Evolutionary conservation across 2,888 invertebrate species (phyloP).

Genomic region (Tipula helvola): DNA sequence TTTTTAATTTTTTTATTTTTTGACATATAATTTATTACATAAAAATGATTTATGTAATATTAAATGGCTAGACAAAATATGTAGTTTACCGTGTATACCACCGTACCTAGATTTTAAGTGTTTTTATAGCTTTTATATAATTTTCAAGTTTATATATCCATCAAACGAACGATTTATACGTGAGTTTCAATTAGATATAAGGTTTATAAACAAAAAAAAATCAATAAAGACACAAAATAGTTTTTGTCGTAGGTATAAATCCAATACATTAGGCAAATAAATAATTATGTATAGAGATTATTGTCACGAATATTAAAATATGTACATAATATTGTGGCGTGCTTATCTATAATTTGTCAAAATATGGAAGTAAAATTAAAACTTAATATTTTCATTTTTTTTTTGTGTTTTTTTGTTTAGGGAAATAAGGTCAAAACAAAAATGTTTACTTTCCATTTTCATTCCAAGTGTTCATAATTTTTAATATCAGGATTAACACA

Average conservation of each 20-base stretch:
- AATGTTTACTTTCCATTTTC: not conserved
- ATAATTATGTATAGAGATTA: not conserved
- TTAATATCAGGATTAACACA: not conserved
- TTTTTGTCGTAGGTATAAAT: not conserved
- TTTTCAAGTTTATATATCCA: not conserved
- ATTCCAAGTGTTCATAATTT: not conserved
- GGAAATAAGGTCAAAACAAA: not conserved
- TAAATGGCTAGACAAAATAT: not conserved
- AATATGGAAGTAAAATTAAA: not conserved
- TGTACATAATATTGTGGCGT: not conserved
- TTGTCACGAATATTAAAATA: not conserved
- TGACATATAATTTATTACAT: not conserved
- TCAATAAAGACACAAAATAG: not conserved
- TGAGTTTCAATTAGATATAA: not conserved
- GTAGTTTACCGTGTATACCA: not conserved
- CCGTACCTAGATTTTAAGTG: not conserved
- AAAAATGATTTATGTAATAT: slow-evolving; percentile 4
- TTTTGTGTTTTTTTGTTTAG: too few relatives aligned
- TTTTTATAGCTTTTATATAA: not conserved
- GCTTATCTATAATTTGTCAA: not conserved
- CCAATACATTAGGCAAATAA: not conserved
- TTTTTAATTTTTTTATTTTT: not conserved
- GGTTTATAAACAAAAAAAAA: not conserved
- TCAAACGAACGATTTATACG: not conserved
- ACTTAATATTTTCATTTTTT: not conserved